Evolutionary conservation across 2,888 invertebrate species (phyloP), one percentile per base, ranked within the genome.

Genomic region (Psococerastis gibbosa): DNA sequence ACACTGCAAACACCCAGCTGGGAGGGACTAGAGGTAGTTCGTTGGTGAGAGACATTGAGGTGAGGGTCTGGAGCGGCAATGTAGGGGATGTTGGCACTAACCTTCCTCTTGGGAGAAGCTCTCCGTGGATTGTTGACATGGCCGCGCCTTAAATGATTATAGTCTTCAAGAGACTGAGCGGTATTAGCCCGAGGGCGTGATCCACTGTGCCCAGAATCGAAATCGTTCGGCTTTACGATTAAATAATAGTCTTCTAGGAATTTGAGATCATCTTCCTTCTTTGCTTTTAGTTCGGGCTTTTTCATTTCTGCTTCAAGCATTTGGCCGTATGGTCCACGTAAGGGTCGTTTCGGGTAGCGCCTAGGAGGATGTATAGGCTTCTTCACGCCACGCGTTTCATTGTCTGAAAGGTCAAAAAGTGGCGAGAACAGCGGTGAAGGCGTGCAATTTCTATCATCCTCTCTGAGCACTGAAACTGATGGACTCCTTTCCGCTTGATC

Each of bases 251-350:
- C 68, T 43, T 67, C 65, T 18, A 70, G 55, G 52, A 70, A 69
- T 51, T 67, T 66, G 38, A 74, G 60, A 35, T 75, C 71, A 51
- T 68, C 71, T 47, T 68, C 64, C 52, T 64, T 58, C 52, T 69
- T 70, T 32, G 63, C 52, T 48, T 63, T 62, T 22, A 54, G 54
- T 56, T 70, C 71, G 1, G 77, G 75, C 54, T 78, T 78, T 47
- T 78, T 78, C 75, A 81, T 79, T 62, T 81, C 80, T 1, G 79
- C 79, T 55, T 81, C 80, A 20, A 81, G 60, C 80, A 81, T 80
- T 57, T 80, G 79, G 0, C 79, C 79, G 52, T 80, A 80, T 0
- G 81, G 81, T 1, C 81, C 80, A 13, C 81, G 67, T 5, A 80
- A 60, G 0, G 80, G 79, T 17, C 79, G 65, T 55, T 80, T 87